A percentile compares a stretch with the other conserved stretches of the same genome.
Conservation (phyloP, 2,113 vertebrate genomes). For the Pterocles burchelli region DNA sequence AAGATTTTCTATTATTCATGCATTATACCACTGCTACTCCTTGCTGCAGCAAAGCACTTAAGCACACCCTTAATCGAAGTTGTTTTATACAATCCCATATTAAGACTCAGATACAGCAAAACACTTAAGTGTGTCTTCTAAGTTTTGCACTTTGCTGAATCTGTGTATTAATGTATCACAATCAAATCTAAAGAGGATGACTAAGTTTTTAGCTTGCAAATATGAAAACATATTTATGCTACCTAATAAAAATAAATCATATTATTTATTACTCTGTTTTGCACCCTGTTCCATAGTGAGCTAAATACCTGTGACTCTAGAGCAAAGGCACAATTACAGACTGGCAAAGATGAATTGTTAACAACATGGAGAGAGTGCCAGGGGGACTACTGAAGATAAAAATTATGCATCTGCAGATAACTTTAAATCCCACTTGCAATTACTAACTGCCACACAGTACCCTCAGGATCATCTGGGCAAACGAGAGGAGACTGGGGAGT, state of each 20-base stretch:
- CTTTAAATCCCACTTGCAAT: constrained; percentile 37
- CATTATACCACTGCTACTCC: background rate
- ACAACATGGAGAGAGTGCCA: background rate
- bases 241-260: constrained; percentile 19
- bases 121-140: background rate
- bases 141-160: background rate
- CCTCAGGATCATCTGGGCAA: background rate
- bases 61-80: background rate
- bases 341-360: constrained; percentile 34
- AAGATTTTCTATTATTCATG: background rate
- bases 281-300: background rate
- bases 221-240: background rate
- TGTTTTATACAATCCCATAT: background rate
- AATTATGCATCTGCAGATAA: constrained; percentile 39
- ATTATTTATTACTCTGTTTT: constrained; percentile 19
- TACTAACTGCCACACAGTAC: background rate
- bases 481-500: background rate
- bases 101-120: background rate
- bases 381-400: background rate
- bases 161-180: background rate
- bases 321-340: constrained; percentile 33
- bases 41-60: background rate
- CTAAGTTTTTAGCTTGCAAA: background rate
- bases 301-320: constrained; percentile 14
- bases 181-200: background rate